These are phyloP conservation scores for Julus scanicus DNA, from an alignment of 2,888 invertebrate genomes.

Conservation along the genomic window DNA sequence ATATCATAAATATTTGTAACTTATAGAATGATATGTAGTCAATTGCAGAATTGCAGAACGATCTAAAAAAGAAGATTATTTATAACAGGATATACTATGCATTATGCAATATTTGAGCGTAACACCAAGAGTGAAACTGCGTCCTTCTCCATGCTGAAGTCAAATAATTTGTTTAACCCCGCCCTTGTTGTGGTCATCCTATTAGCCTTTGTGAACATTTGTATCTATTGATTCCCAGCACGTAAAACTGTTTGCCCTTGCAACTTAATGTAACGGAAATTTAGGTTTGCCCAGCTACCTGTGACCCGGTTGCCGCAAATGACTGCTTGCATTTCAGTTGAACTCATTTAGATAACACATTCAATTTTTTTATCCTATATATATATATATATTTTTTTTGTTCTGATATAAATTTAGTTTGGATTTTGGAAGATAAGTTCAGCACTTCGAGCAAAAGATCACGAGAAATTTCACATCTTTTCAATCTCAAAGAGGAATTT, in stretches of 20 bases:
- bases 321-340: conserved; percentile 17
- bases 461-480: not conserved
- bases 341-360: conserved; percentile 13
- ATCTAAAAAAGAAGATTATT: no score
- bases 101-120: no score
- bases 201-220: conserved; percentile 1
- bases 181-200: not conserved
- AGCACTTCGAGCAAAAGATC: not conserved
- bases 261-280: not conserved
- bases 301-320: conserved; percentile 42
- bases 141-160: not conserved
- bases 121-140: not conserved
- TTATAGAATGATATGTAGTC: no score
- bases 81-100: no score
- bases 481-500: not conserved
- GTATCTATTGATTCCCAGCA: conserved; percentile 39
- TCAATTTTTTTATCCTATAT: not conserved
- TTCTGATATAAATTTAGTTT: not conserved
- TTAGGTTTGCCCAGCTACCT: conserved; percentile 17
- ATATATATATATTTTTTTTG: no score
- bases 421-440: not conserved
- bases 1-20: no score
- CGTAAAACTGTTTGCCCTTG: not conserved
- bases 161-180: not conserved
- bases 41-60: no score